Conservation (phyloP, 2,113 vertebrate genomes). For the Polyodon spathula region DNA sequence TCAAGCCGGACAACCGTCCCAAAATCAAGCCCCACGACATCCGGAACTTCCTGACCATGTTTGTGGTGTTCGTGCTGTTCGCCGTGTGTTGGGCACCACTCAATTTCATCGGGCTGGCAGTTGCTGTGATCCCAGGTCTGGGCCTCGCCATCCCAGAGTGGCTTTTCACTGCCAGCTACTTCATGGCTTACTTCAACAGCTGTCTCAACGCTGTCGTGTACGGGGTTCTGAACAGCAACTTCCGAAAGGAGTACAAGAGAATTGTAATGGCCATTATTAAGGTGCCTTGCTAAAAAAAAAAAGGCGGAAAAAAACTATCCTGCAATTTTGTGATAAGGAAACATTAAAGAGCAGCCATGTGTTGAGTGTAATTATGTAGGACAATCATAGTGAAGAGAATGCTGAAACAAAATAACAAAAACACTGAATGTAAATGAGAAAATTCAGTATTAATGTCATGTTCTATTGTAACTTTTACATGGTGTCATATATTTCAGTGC, state of each 20-base stretch:
- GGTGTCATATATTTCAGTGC: background rate
- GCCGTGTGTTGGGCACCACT: constrained; percentile 71
- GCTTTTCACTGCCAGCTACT: constrained; percentile 71
- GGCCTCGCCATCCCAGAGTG: constrained; percentile 56
- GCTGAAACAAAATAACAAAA: background rate
- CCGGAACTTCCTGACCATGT: constrained; percentile 72
- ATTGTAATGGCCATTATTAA: constrained; percentile 60
- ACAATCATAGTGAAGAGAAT: background rate
- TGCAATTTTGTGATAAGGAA: background rate
- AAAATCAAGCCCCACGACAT: constrained; percentile 65
- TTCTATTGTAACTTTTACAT: background rate
- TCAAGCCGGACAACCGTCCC: constrained; percentile 53
- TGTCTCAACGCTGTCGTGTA: constrained; percentile 71
- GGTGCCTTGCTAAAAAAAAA: constrained; percentile 46
- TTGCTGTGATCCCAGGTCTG: constrained; percentile 54
- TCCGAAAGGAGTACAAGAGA: constrained; percentile 70
- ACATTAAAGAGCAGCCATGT: background rate
- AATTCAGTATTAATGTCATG: constrained; percentile 6
- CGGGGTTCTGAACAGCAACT: constrained; percentile 66
- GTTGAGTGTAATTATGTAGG: constrained; percentile 3
- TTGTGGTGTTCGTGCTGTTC: constrained; percentile 70
- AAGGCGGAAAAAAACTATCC: too few species aligned
- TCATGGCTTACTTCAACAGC: constrained; percentile 77
- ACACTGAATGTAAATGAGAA: constrained; percentile 14
- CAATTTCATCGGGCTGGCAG: constrained; percentile 66